These are phyloP conservation scores for Aphrophora alni DNA, from an alignment of 2,888 invertebrate species.

Conservation along the genomic window DNA sequence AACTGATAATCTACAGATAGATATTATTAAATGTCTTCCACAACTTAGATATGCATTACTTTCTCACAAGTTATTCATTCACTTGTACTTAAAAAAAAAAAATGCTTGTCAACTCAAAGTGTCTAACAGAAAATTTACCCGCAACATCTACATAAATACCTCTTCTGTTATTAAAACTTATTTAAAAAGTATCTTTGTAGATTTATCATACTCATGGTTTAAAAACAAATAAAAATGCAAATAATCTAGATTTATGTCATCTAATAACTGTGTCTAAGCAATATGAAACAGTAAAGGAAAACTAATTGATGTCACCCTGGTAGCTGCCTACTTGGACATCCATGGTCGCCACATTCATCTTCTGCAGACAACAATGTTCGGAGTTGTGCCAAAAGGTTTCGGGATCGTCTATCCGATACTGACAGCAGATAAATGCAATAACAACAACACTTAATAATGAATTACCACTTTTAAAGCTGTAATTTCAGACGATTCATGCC, in stretches of 20 bases:
- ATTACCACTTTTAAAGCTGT: neutral
- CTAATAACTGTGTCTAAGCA: neutral
- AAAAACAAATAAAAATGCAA: conserved; percentile 4
- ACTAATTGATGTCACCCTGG: neutral
- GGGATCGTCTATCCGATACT: neutral
- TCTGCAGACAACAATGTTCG: neutral
- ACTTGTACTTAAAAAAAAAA: no score
- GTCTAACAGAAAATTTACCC: no score
- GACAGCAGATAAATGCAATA: neutral
- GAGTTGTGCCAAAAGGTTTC: neutral
- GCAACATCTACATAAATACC: no score
- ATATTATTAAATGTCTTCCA: no score
- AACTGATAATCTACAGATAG: no score
- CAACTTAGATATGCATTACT: no score
- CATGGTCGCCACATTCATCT: no score
- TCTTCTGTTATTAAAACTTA: no score
- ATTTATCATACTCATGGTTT: neutral
- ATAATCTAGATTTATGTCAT: neutral
- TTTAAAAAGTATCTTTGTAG: neutral
- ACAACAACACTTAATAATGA: neutral
- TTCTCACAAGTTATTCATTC: no score
- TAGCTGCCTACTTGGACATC: no score
- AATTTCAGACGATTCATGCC: neutral
- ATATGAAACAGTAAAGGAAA: neutral
- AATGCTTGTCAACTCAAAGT: no score